phyloP scores from a whole-genome alignment of 2,113 vertebrate genomes.

The Danionella cerebrum region DNA sequence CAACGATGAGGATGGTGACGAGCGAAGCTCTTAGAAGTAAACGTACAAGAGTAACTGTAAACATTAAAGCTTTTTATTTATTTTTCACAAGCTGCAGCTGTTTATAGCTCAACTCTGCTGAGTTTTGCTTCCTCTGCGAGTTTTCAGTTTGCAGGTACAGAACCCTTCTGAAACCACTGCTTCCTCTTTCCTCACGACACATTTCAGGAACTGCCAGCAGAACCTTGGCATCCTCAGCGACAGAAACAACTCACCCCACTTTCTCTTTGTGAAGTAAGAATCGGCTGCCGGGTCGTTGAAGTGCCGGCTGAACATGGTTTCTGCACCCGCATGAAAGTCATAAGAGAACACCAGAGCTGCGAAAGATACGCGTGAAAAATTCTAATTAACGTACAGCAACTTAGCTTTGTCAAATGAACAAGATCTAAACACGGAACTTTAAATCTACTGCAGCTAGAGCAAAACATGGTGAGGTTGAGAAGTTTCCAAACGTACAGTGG shows the following conservation, averaged over 20 bases:
- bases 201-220: neutral
- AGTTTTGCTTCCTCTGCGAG: conserved; percentile 51
- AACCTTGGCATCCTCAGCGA: neutral
- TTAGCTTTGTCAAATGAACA: too few relatives aligned
- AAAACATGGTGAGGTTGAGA: too few relatives aligned
- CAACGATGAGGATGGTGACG: too few relatives aligned
- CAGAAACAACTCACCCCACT: conserved; percentile 83
- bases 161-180: conserved; percentile 57
- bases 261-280: conserved; percentile 95
- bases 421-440: neutral
- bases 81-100: neutral
- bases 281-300: conserved; percentile 95
- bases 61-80: too few relatives aligned
- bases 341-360: conserved; percentile 96
- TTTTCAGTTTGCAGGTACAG: conserved; percentile 34
- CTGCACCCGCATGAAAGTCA: conserved; percentile 96
- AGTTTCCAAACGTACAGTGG: conserved; percentile 80
- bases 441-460: too few relatives aligned
- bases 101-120: neutral
- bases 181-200: conserved; percentile 44
- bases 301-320: conserved; percentile 97
- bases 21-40: too few relatives aligned
- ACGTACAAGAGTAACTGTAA: too few relatives aligned
- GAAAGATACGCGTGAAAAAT: neutral
- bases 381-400: too few relatives aligned